Evolutionary conservation across 2,888 invertebrate species (phyloP), one percentile per base, ranked within the genome.

Genomic region (Eretmocerus hayati): DNA sequence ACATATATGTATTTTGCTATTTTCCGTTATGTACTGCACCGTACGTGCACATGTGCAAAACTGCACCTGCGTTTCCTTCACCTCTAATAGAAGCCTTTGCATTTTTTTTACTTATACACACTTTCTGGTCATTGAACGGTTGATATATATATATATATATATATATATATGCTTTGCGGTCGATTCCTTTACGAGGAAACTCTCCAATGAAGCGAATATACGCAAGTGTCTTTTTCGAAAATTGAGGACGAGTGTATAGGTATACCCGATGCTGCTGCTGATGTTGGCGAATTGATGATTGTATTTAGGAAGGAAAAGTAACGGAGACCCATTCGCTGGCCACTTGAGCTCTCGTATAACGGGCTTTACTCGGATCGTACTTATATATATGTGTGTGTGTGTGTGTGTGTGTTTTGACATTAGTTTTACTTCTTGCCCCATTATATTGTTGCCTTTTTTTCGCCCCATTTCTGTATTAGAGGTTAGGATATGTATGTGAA

Each of bases 171-270:
- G n/a, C 26, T 6, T 26, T 26, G 11, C 26, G 26, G 26, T 11
- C 39, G 39, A 23, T 39, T 11, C 39, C 16, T n/a, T n/a, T n/a
- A 23, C 39, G 39, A 8, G 39, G 38, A 38, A 39, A 23, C 11
- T 21, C 11, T 37, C 35, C 22, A 15, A n/a, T 11, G 26, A 26
- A 26, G 31, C 32, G 23, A 35, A 22, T 23, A 30, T 4, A 44
- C 36, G 26, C 23, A 23, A 22, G 16, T 3, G 32, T 46, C 35
- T 38, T 46, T 40, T 45, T 46, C 33, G 40, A 40, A 40, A 40
- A 47, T 46, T 33, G 50, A 40, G 46, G 43, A 47, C 50, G 49
- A 26, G 26, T 6, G 8, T 9, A 11, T 26, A 26, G 26, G 8
- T 11, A 26, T 26, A 6, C 6, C 6, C 26, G 11, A 26, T 11